Evolutionary conservation across 37 sponge, comb jelly and placozoan genomes (phyloP).

Genomic region (Agelas oroides): DNA sequence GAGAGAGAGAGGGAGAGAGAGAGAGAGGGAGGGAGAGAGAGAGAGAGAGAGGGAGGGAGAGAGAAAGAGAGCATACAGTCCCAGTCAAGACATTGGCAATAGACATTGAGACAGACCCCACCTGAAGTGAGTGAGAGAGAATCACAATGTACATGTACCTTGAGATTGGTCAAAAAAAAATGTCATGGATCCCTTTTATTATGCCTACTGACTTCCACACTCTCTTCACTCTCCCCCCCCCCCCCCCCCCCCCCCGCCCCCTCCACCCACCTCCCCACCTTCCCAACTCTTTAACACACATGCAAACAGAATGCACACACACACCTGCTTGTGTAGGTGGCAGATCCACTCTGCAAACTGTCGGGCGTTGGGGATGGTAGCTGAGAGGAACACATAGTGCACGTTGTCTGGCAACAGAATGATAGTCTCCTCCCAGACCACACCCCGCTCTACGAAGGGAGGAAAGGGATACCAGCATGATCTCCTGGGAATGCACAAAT

Average conservation of each 20-base stretch:
- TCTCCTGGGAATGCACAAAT: no score
- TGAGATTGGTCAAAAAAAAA: no score
- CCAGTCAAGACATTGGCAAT: no score
- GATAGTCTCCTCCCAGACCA: slow-evolving; percentile 99
- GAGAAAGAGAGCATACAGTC: slow-evolving; percentile 4
- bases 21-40: slow-evolving; percentile 39
- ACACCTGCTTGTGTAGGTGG: slow-evolving; percentile 89
- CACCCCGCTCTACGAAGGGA: slow-evolving; percentile 87
- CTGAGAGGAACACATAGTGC: slow-evolving; percentile 98
- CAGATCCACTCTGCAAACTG: slow-evolving; percentile 99
- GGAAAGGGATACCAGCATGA: no score
- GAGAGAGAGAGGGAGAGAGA: slow-evolving; percentile 14
- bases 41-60: slow-evolving; percentile 39
- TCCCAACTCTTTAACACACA: no score
- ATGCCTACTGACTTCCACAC: neutral
- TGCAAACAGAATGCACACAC: no score
- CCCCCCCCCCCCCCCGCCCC: no score
- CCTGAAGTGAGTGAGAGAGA: no score
- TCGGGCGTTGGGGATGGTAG: slow-evolving; percentile 97
- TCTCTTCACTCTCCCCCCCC: no score
- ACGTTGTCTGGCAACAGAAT: slow-evolving; percentile 97
- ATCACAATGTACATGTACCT: no score
- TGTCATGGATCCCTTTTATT: no score
- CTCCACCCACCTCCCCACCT: neutral
- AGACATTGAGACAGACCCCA: no score